Conservation (phyloP, 1,140 invertebrate species). For the Diploscapter pachys region DNA sequence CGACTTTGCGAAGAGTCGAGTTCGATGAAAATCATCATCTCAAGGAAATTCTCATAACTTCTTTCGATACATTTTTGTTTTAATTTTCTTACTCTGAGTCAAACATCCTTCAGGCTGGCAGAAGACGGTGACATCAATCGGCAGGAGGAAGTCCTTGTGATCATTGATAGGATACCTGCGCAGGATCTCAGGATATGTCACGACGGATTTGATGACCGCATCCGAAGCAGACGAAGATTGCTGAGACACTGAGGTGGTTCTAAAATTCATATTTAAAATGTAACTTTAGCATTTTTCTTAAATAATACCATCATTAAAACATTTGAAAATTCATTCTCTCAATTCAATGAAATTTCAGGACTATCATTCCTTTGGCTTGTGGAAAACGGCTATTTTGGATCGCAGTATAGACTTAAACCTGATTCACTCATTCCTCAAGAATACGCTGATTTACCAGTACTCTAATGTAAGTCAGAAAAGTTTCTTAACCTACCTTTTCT, state of each 20-base stretch:
- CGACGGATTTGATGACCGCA: slow-evolving; percentile 64
- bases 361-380: too few relatives aligned
- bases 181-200: slow-evolving; percentile 77
- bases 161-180: slow-evolving; percentile 93
- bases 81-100: slow-evolving; percentile 69
- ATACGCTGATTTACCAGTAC: too few relatives aligned
- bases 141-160: slow-evolving; percentile 89
- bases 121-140: slow-evolving; percentile 96
- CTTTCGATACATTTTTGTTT: slow-evolving; percentile 13
- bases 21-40: neutral
- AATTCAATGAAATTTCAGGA: too few relatives aligned
- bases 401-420: neutral
- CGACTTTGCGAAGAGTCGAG: neutral
- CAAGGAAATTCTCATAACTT: slow-evolving; percentile 60
- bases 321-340: too few relatives aligned
- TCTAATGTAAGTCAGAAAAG: too few relatives aligned
- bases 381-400: too few relatives aligned
- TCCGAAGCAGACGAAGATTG: slow-evolving; percentile 16
- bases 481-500: too few relatives aligned
- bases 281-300: too few relatives aligned
- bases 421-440: slow-evolving; percentile 65
- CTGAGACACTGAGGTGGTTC: neutral
- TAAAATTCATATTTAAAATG: neutral
- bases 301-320: too few relatives aligned
- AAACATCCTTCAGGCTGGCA: slow-evolving; percentile 98